Evolutionary conservation across 1,140 invertebrate species (phyloP), one percentile per base, ranked within the genome.

Genomic region (Cardiocondyla obscurior): DNA sequence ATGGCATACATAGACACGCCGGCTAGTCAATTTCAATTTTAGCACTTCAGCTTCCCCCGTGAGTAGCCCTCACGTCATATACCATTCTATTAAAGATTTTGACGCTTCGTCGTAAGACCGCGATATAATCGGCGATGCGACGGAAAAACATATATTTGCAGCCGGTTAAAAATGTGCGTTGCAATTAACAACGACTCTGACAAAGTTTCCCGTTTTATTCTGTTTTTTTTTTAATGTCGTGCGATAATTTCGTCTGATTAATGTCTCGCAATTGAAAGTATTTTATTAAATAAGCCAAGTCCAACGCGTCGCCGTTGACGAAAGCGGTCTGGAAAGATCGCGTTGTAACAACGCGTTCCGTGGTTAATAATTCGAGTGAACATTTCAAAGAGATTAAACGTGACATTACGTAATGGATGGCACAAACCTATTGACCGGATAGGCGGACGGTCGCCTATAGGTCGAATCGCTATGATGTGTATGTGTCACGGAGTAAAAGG

Each of bases 321-420:
- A 28, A 10, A 0, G 39, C 51, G 19, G 28, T 30, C 14, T 1
- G 4, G 14, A 65, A 62, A 65, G 30, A 77, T 64, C 44, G 16
- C 30, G 14, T 58, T 44, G 12, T 30, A 67, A 14, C 44, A 49
- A 4, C 3, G 19, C 28, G 8, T 81, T 12, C 14, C 30, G 30
- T 12, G 25, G 22, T 36, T 30, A 57, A 72, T 81, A 73, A 81
- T 60, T 57, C 14, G n/a, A 73, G 16, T 42, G 22, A 73, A 58
- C 77, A 57, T 73, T 73, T 81, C 33, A n/a, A 60, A 30, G 39
- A 72, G 77, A 81, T 73, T 73, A 81, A 79, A 81, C 77, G 53
- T 81, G 77, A 79, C 49, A 79, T 76, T 82, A 53, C 33, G 36
- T 51, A 62, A 82, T 81, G 67, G 67, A 81, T 51, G 76, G 46